Evolutionary conservation across 1,140 invertebrate genomes (phyloP).

Genomic region (Drosophila setifemur): DNA sequence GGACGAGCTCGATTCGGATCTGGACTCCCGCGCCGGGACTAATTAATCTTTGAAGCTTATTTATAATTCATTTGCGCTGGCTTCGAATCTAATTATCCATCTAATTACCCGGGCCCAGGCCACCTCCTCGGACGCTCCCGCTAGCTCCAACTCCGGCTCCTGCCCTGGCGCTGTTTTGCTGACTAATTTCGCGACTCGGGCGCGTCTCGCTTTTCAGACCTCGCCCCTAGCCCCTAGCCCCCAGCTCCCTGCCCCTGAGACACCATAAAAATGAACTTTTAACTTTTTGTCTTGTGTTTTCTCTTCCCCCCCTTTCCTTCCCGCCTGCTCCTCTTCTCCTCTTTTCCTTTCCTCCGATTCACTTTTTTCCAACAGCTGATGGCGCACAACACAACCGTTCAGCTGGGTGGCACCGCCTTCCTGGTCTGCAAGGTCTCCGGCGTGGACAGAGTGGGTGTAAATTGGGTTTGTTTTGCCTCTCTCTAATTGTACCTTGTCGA

Average conservation of each 20-base stretch:
- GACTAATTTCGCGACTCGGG: slow-evolving; percentile 59
- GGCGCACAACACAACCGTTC: slow-evolving; percentile 90
- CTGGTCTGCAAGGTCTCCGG: slow-evolving; percentile 89
- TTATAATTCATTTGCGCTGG: slow-evolving; percentile 67
- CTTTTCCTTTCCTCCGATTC: neutral
- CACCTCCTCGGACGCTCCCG: neutral
- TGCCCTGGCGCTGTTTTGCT: slow-evolving; percentile 31
- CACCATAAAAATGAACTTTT: slow-evolving; percentile 74
- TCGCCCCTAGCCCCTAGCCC: neutral
- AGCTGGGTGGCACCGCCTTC: slow-evolving; percentile 91
- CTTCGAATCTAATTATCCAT: slow-evolving; percentile 71
- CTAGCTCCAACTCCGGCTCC: neutral
- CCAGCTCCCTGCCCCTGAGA: neutral
- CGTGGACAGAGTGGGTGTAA: slow-evolving; percentile 83
- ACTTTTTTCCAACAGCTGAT: slow-evolving; percentile 85
- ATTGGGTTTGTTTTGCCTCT: slow-evolving; percentile 82
- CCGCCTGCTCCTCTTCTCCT: no score
- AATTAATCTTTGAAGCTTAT: slow-evolving; percentile 78
- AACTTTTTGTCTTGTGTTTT: slow-evolving; percentile 73
- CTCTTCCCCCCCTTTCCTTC: slow-evolving; percentile 18
- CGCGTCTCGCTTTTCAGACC: slow-evolving; percentile 8
- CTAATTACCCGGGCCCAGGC: slow-evolving; percentile 29
- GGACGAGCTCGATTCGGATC: slow-evolving; percentile 12
- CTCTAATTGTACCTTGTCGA: slow-evolving; percentile 58
- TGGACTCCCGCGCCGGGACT: slow-evolving; percentile 31